These are phyloP conservation scores for Xerus rutilus DNA, from an alignment of 2,797 vertebrate genomes.

Conservation along the genomic window DNA sequence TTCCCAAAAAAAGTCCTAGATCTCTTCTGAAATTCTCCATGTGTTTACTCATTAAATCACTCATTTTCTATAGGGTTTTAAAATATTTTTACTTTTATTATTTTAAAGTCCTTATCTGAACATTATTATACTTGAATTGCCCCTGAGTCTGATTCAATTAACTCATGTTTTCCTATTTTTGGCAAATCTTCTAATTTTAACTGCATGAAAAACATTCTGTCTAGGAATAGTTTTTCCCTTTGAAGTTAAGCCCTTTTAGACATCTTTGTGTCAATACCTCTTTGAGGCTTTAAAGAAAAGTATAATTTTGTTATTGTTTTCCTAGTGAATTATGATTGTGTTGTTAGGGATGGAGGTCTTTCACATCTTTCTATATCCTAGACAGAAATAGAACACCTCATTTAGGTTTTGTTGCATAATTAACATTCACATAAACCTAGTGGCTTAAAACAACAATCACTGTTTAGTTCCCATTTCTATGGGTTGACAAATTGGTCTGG, in stretches of 20 bases:
- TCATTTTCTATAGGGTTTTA: background rate
- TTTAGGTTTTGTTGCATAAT: slow-evolving; percentile 11
- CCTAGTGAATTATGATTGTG: background rate
- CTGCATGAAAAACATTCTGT: background rate
- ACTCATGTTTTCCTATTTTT: slow-evolving; percentile 10
- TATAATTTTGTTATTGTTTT: background rate
- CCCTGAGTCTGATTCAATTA: background rate
- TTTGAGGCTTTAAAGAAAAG: background rate
- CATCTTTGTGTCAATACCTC: background rate
- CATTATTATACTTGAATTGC: background rate
- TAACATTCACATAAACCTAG: slow-evolving; percentile 25
- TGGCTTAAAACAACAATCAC: background rate
- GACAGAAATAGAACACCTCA: background rate
- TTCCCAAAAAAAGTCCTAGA: background rate
- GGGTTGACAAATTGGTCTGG: background rate
- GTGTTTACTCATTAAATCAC: background rate
- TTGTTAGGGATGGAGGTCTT: background rate
- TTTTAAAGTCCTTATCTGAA: background rate
- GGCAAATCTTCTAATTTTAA: slow-evolving; percentile 10
- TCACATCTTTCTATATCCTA: background rate
- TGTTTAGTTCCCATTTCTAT: slow-evolving; percentile 25
- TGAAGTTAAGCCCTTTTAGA: background rate
- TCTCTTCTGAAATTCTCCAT: background rate
- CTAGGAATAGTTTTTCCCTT: background rate
- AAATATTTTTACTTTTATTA: background rate